These are phyloP conservation scores for Dendrocincla fuliginosa DNA, from an alignment of 2,797 vertebrate genomes.

Conservation along the genomic window DNA sequence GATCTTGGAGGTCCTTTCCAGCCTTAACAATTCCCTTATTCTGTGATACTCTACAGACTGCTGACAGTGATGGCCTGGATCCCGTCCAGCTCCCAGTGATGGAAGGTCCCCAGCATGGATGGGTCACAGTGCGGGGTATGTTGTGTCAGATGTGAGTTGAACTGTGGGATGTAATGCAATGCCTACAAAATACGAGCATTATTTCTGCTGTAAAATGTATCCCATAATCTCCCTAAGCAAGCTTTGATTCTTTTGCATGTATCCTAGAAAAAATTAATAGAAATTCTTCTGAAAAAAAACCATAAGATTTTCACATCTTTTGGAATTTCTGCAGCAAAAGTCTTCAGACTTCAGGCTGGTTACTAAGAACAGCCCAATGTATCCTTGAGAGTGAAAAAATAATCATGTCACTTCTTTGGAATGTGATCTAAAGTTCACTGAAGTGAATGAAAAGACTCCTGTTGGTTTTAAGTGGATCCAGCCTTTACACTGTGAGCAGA, in stretches of 20 bases:
- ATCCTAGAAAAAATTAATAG: not conserved
- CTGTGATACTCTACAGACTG: conserved; percentile 73
- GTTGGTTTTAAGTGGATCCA: conserved; percentile 41
- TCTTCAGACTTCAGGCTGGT: not conserved
- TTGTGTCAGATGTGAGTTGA: not conserved
- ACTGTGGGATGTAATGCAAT: not conserved
- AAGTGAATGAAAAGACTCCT: conserved; percentile 58
- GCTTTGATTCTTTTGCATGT: not conserved
- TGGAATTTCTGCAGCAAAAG: not conserved
- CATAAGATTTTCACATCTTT: not conserved
- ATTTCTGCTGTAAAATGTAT: not conserved
- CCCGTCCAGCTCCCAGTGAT: conserved; percentile 73
- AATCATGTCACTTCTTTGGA: conserved; percentile 69
- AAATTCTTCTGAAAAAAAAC: not conserved
- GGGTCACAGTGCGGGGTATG: conserved; percentile 70
- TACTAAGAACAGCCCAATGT: conserved; percentile 23
- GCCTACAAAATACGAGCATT: not conserved
- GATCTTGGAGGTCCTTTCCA: not conserved
- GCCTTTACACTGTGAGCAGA: conserved; percentile 69
- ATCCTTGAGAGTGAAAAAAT: conserved; percentile 62
- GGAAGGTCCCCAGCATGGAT: conserved; percentile 73
- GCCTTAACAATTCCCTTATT: not conserved
- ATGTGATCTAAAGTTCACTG: conserved; percentile 28
- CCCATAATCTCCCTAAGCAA: not conserved
- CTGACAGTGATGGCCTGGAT: conserved; percentile 75